A percentile compares a stretch with the other conserved stretches of the same genome.
phyloP scores from a whole-genome alignment of 2,888 invertebrate species.

The Zelleria hepariella region DNA sequence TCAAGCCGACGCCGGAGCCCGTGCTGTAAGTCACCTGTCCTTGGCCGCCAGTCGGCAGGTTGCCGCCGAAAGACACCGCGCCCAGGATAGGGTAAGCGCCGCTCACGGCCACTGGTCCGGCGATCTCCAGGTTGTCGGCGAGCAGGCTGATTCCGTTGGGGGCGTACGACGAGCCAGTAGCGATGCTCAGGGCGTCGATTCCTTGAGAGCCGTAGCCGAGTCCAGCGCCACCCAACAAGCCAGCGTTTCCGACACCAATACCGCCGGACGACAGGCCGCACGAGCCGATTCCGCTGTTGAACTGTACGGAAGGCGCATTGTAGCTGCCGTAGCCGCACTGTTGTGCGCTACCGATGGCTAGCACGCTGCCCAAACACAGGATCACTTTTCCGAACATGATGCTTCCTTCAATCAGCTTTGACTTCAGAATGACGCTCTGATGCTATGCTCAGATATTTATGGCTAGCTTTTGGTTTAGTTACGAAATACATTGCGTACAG shows the following conservation, averaged over 20 bases:
- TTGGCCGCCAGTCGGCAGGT: neutral
- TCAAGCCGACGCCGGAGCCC: neutral
- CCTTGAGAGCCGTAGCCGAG: neutral
- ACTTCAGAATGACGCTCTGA: neutral
- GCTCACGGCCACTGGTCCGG: neutral
- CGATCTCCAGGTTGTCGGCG: neutral
- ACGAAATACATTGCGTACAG: neutral
- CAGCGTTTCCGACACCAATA: neutral
- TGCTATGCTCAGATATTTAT: neutral
- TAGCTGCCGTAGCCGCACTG: neutral
- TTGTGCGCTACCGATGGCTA: neutral
- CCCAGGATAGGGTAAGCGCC: neutral
- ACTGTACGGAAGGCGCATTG: too few relatives aligned
- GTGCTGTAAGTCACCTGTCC: neutral
- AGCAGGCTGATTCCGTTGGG: neutral
- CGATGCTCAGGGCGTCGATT: constrained; percentile 5
- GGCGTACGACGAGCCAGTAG: neutral
- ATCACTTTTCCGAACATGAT: neutral
- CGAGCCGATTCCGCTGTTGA: neutral
- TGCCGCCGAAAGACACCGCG: neutral
- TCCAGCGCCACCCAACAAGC: neutral
- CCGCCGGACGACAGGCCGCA: neutral
- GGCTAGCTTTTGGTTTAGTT: neutral
- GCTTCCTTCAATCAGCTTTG: neutral
- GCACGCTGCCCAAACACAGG: neutral